Evolutionary conservation across 2,113 vertebrate species (phyloP), one percentile per base, ranked within the genome.

Genomic region (Willisornis vidua): DNA sequence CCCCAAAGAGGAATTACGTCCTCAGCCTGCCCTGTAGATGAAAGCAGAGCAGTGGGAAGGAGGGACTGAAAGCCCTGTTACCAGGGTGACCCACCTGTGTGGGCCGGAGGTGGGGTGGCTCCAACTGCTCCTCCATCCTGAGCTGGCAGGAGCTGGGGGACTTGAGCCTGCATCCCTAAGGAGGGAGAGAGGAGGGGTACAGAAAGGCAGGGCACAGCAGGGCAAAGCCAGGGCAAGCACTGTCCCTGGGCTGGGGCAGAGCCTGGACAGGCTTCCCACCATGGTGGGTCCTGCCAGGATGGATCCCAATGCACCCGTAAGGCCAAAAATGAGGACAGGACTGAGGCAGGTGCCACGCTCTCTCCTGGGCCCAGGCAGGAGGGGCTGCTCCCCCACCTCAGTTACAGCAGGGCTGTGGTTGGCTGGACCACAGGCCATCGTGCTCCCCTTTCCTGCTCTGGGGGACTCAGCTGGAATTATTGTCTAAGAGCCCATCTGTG

Each of bases 101-200:
- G 95, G 96, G 95, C 82, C 46, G 6, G 96, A 90, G 91, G 85
- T 84, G 48, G 83, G 91, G 95, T 93, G 97, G 97, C 97, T 98
- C 97, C 97, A 97, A 97, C 94, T 97, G 82, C 90, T 96, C 65
- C 91, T 93, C 67, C 35, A 16, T 67, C 92, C 3, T 72, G 54
- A 79, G 68, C 85, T 71, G 78, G 54, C 87, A 88, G 81, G 84
- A 81, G 28, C 66, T 67, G 45, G 41, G 33, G 35, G 41, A 46
- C 31, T 51, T 13, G 43, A 57, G n/a, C 33, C 84, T 5, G 1
- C n/a, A 12, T 26, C 45, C 52, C 74, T 54, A 26, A 4, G 49
- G 41, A 84, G 31, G 46, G 13, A 33, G 48, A 61, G 45, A 39
- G 8, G 31, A 65, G 25, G 41, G 18, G n/a, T 7, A 5, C 70